Conservation (phyloP, 2,797 vertebrate species). For the Molossus molossus region DNA sequence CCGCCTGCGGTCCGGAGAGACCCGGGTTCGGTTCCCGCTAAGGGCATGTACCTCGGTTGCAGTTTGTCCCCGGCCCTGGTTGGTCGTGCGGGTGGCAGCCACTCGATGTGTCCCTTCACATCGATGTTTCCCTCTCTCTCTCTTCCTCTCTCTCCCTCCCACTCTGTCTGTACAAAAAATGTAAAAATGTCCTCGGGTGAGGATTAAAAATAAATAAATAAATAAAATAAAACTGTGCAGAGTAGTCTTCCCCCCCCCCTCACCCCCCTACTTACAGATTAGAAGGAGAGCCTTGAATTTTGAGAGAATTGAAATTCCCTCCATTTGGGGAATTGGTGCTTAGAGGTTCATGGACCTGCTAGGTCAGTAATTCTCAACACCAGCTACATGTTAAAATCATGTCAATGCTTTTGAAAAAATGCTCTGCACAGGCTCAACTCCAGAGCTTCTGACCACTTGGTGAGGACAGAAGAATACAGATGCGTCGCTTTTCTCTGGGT, state of each 20-base stretch:
- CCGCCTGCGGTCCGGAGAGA: too few relatives aligned
- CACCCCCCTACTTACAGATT: not conserved
- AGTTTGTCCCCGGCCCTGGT: too few relatives aligned
- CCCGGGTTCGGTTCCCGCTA: too few relatives aligned
- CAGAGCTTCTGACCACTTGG: not conserved
- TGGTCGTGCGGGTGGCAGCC: too few relatives aligned
- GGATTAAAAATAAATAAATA: too few relatives aligned
- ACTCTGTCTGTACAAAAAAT: too few relatives aligned
- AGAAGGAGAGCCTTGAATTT: not conserved
- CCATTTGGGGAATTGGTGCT: not conserved
- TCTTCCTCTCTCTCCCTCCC: too few relatives aligned
- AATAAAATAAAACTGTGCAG: not conserved
- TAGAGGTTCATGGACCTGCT: not conserved
- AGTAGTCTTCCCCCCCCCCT: not conserved
- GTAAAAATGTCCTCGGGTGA: too few relatives aligned
- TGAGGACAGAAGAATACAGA: not conserved
- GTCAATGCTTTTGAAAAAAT: not conserved
- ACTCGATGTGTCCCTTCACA: too few relatives aligned
- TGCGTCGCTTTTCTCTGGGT: not conserved
- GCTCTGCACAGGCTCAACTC: not conserved
- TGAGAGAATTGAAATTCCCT: not conserved
- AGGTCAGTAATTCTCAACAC: not conserved
- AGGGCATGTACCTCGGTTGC: too few relatives aligned
- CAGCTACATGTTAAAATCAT: not conserved
- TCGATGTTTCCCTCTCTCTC: too few relatives aligned